Evolutionary conservation across 2,797 vertebrate genomes (phyloP), one percentile per base, ranked within the genome.

Genomic region (Gallinago stenura): DNA sequence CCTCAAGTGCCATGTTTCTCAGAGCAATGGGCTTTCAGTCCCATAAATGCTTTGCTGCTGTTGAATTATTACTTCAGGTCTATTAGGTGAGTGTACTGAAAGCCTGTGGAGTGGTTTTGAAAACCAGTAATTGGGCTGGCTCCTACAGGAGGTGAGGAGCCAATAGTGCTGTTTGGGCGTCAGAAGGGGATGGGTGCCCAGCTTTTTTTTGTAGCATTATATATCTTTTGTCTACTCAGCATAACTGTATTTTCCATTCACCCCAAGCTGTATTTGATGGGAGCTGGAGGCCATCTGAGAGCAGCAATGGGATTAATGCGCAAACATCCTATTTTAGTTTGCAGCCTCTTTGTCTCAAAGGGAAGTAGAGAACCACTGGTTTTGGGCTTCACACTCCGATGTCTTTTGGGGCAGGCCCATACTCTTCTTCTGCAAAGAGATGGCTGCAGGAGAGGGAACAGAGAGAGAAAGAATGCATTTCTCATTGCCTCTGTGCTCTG

Each of bases 351-450:
- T 31, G 81, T 65, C 94, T 85, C 60, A 30, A 22, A 68, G 77
- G 53, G 53, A 50, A 83, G 65, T 4, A n/a, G 65, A 57, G 86
- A 70, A 37, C 25, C 39, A 9, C 80, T 75, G 79, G 31, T 35
- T 43, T 14, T 12, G 72, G 72, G 57, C 87, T 71, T 69, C 43
- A 14, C n/a, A 2, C 79, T 81, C n/a, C 45, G n/a, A 65, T 64
- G 94, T 78, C 80, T 89, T 65, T 66, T 95, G 96, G 93, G 95
- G 73, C 76, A 41, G 41, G 11, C 83, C 46, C 69, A 31, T 46
- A 12, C 0, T 5, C 37, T 31, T 50, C 35, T 79, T 48, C 33
- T 87, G 60, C 31, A 68, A 41, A 21, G 90, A 86, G 85, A 76
- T 83, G 81, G 92, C 77, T 83, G 88, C 80, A 80, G 83, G 83